Conservation (phyloP, 2,113 vertebrate species). For the Nettapus auritus region DNA sequence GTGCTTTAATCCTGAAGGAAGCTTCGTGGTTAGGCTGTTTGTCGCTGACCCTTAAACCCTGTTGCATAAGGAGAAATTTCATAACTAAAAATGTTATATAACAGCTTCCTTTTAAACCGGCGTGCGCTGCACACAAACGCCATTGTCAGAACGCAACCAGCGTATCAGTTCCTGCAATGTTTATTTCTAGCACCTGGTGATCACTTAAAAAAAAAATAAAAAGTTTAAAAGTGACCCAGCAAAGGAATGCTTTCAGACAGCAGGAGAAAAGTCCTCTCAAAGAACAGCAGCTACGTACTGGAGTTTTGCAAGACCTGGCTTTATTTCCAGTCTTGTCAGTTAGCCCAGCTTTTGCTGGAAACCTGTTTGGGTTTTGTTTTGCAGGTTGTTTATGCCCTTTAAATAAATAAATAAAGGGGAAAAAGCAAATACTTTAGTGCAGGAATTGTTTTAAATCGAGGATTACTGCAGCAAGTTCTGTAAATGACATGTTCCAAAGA, state of each 20-base stretch:
- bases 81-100: neutral
- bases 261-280: neutral
- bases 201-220: neutral
- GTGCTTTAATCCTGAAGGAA: neutral
- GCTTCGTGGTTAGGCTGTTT: neutral
- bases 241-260: neutral
- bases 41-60: neutral
- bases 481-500: conserved; percentile 41
- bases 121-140: neutral
- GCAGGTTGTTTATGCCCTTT: neutral
- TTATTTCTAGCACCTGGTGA: conserved; percentile 25
- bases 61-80: conserved; percentile 16
- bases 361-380: conserved; percentile 4
- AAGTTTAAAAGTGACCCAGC: neutral
- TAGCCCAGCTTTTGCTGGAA: conserved; percentile 43
- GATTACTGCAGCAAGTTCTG: neutral
- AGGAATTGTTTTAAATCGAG: conserved; percentile 46
- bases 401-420: neutral
- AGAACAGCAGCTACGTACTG: neutral
- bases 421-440: neutral
- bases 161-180: neutral
- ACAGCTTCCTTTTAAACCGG: neutral
- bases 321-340: neutral
- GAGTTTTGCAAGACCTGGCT: neutral
- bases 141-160: neutral